Base-by-base conservation (phyloP, 2,888 invertebrate genomes). In the Ommatoiulus sabulosus region DNA sequence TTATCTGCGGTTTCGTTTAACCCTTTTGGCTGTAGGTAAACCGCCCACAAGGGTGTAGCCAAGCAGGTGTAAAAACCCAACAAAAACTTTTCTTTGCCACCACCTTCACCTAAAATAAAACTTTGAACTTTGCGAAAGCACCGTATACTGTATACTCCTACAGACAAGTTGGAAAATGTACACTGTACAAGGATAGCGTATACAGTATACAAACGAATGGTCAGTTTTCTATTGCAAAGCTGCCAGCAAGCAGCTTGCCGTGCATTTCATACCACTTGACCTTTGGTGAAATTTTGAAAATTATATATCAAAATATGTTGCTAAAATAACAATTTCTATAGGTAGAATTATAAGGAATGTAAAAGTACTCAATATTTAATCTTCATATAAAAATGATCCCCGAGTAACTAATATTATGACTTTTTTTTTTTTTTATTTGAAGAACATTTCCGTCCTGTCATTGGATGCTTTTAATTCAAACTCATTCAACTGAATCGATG, bases 101-200 rank as follows among this genome's bases (percentile, higher is more conserved):
- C 24, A 72, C 80, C 80, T 80, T 80, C 80, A 80, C 80, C 12
- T 3, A 80, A 80, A 80, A 72, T 20, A 72, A n/a, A 80, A 35
- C 80, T n/a, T n/a, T 80, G 12, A 35, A 7, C 80, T 80, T 35
- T 80, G 35, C 35, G 80, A 80, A 80, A 12, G 10, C 52, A 52
- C 4, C 52, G 6, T 8, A 46, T 46, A 46, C 8, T 7, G 5
- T 5, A 46, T 20, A 80, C 57, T 57, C 57, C 57, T 6, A 80
- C 35, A 24, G 10, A 80, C 20, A 12, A 35, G 20, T 80, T 80
- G 20, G 24, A 24, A 5, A 35, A 80, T 24, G 35, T 35, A 80
- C 4, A 35, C 15, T 52, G 10, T 10, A 52, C 52, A 52, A 3
- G 15, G 57, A n/a, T n/a, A n/a, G n/a, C 10, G 10, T 52, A 80